phyloP scores from a whole-genome alignment of 2,888 invertebrate genomes.

The Tachina grossa region DNA sequence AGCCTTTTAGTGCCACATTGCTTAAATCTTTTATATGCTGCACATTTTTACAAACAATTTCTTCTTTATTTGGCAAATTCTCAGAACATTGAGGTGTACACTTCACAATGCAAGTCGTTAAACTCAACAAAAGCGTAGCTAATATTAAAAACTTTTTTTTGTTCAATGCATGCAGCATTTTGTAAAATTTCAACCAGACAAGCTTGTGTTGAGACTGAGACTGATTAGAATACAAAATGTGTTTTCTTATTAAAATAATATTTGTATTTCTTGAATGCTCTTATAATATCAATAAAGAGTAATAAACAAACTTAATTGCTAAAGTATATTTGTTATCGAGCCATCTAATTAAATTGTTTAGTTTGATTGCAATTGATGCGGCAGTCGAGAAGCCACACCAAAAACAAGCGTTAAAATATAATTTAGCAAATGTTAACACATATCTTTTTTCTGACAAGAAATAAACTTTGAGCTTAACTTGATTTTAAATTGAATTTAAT shows the following conservation, averaged over 20 bases:
- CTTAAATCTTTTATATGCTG: constrained; percentile 71
- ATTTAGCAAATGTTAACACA: too few relatives aligned
- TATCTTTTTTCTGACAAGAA: too few relatives aligned
- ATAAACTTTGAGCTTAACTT: too few relatives aligned
- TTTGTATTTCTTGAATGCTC: neutral
- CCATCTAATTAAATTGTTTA: too few relatives aligned
- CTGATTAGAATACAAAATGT: neutral
- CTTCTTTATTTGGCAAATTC: constrained; percentile 17
- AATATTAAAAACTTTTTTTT: constrained; percentile 19
- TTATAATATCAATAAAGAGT: neutral
- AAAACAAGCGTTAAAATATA: too few relatives aligned
- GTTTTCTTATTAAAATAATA: neutral
- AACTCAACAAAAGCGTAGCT: neutral
- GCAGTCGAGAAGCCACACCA: too few relatives aligned
- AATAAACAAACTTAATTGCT: neutral
- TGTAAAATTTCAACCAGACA: neutral
- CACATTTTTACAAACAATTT: constrained; percentile 73
- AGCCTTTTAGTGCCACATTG: constrained; percentile 62
- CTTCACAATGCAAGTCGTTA: neutral
- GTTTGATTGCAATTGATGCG: too few relatives aligned
- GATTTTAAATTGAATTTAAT: too few relatives aligned
- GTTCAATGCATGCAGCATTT: constrained; percentile 1
- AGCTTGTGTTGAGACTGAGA: constrained; percentile 20
- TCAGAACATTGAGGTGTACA: constrained; percentile 39
- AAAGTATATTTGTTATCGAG: too few relatives aligned